phyloP scores from a whole-genome alignment of 2,797 vertebrate genomes.

The Cygnus olor region DNA sequence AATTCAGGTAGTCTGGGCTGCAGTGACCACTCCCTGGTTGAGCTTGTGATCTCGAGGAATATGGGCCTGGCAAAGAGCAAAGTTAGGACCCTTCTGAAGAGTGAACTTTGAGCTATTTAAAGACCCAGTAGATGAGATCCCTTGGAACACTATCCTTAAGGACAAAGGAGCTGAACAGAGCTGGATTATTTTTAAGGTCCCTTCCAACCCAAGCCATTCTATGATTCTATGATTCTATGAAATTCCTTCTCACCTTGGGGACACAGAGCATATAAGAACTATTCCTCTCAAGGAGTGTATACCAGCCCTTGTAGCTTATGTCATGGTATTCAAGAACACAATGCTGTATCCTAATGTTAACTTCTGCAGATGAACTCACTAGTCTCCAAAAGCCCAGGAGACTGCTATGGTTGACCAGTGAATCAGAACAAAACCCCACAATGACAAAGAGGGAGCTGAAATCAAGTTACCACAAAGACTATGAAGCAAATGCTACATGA shows the following conservation, averaged over 20 bases:
- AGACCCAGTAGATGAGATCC: too few relatives aligned
- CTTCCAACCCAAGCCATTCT: too few relatives aligned
- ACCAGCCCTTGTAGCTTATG: not conserved
- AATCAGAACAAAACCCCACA: not conserved
- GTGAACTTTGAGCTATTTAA: too few relatives aligned
- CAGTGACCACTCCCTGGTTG: too few relatives aligned
- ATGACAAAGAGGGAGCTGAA: not conserved
- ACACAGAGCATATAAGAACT: not conserved
- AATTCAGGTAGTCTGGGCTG: not conserved
- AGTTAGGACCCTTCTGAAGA: too few relatives aligned
- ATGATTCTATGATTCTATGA: too few relatives aligned
- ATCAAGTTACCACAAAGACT: not conserved
- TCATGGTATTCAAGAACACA: not conserved
- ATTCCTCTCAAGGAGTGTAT: not conserved
- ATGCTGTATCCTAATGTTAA: not conserved
- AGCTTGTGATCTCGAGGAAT: too few relatives aligned
- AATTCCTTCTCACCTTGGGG: not conserved
- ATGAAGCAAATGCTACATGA: not conserved
- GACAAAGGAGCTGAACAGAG: too few relatives aligned
- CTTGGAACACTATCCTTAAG: too few relatives aligned
- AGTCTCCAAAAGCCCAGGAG: not conserved
- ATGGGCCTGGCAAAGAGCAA: too few relatives aligned
- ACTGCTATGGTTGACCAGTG: not conserved
- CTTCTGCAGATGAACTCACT: not conserved
- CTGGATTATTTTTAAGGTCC: too few relatives aligned